phyloP scores from a whole-genome alignment of 2,113 vertebrate genomes.

The Rhegmatorhina hoffmannsi region DNA sequence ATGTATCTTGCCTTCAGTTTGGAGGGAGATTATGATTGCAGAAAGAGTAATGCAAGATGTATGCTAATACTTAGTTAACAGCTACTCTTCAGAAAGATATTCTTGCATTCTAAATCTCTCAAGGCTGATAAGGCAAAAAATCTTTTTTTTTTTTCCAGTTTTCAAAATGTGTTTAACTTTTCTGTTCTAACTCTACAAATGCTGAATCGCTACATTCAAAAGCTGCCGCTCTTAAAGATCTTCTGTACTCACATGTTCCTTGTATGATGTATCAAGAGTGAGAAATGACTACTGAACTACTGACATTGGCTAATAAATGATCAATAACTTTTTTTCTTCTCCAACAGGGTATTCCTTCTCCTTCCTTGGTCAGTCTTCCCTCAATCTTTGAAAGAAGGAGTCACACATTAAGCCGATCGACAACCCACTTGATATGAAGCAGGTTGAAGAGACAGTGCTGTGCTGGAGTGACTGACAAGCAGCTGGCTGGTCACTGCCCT shows the following conservation, averaged over 20 bases:
- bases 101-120: neutral
- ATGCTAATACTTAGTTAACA: neutral
- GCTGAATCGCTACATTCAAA: neutral
- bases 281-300: neutral
- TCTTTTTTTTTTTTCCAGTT: neutral
- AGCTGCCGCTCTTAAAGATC: neutral
- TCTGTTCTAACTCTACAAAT: neutral
- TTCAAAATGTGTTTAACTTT: neutral
- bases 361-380: constrained; percentile 89
- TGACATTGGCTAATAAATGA: neutral
- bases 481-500: constrained; percentile 35
- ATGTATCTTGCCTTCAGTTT: neutral
- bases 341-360: constrained; percentile 84
- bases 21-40: neutral
- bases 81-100: neutral
- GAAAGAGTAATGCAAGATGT: neutral
- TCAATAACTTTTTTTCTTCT: neutral
- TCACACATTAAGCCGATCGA: constrained; percentile 92
- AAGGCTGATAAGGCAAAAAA: neutral
- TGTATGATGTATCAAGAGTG: neutral
- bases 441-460: neutral
- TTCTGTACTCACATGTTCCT: neutral
- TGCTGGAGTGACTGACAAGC: constrained; percentile 28
- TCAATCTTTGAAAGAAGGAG: constrained; percentile 92
- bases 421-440: constrained; percentile 90